Evolutionary conservation across 2,113 vertebrate genomes (phyloP).

Genomic region (rabbit (Oryctolagus cuniculus)): DNA sequence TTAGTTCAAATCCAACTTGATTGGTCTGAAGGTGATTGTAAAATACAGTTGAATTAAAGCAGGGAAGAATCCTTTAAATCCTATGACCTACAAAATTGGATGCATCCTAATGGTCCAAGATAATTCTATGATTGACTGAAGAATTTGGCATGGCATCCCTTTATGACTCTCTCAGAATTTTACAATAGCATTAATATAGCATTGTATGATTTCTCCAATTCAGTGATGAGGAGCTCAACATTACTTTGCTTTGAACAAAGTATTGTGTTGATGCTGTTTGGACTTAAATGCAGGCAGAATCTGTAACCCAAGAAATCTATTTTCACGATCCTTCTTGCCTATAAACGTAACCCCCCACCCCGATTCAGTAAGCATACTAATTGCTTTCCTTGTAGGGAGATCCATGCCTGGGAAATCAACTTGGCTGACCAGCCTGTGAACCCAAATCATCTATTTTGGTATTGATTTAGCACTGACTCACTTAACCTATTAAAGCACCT

Average conservation of each 20-base stretch:
- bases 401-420: conserved; percentile 73
- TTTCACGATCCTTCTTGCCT: conserved; percentile 51
- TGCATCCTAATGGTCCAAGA: conserved; percentile 37
- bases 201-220: conserved; percentile 15
- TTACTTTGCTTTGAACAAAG: conserved; percentile 51
- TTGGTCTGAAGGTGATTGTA: conserved; percentile 56
- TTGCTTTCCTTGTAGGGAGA: conserved; percentile 71
- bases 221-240: conserved; percentile 44
- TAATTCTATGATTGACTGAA: conserved; percentile 56
- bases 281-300: conserved; percentile 52
- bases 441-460: conserved; percentile 81
- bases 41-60: conserved; percentile 69
- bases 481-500: conserved; percentile 78
- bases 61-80: conserved; percentile 45
- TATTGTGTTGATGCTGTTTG: conserved; percentile 36
- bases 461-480: conserved; percentile 77
- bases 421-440: conserved; percentile 82
- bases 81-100: conserved; percentile 59
- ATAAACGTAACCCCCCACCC: conserved; percentile 36
- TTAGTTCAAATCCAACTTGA: conserved; percentile 55
- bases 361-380: conserved; percentile 71
- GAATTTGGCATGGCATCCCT: conserved; percentile 25
- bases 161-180: conserved; percentile 62
- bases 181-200: conserved; percentile 35
- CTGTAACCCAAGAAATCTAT: conserved; percentile 51